Evolutionary conservation across 2,888 invertebrate genomes (phyloP), one percentile per base, ranked within the genome.

Genomic region (Busseola fusca): DNA sequence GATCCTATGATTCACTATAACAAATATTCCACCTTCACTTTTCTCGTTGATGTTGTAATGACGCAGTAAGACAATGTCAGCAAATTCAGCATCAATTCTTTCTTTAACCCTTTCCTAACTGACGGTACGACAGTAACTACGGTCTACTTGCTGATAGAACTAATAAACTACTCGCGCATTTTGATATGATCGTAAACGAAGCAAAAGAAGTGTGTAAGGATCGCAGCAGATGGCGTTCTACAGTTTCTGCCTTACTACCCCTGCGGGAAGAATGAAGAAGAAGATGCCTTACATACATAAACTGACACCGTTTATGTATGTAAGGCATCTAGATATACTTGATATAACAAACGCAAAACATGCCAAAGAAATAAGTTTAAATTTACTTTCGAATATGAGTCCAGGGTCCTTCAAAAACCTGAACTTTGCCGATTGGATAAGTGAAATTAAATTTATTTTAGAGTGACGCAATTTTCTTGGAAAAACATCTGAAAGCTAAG

Each of bases 361-460:
- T 42, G n/a, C 34, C 1, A 3, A 37, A 54, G 42, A 40, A 21
- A 57, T 34, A 75, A 57, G 45, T 63, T 75, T 57, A 30, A 52
- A 21, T 69, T 37, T 40, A 45, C 40, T 68, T 62, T 48, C 16
- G 10, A 76, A 65, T 40, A 60, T 56, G 10, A 52, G 54, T 64
- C n/a, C 59, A 40, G 45, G 18, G 1, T 27, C 48, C 30, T 12
- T 63, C 42, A n/a, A 34, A 64, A 64, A 60, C 64, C 48, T 70
- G 65, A 25, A 59, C 54, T 58, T 81, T 71, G 45, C 40, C 66
- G 63, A 78, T 77, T 60, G 82, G 82, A 78, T 78, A 81, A 81
- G 63, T 66, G 54, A 78, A 78, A 81, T 64, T 78, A 50, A 81
- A 78, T 78, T 78, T 63, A 76, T 76, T 76, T 81, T 78, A 48